Conservation (phyloP, 2,888 invertebrate species). For the Apoda limacodes region DNA sequence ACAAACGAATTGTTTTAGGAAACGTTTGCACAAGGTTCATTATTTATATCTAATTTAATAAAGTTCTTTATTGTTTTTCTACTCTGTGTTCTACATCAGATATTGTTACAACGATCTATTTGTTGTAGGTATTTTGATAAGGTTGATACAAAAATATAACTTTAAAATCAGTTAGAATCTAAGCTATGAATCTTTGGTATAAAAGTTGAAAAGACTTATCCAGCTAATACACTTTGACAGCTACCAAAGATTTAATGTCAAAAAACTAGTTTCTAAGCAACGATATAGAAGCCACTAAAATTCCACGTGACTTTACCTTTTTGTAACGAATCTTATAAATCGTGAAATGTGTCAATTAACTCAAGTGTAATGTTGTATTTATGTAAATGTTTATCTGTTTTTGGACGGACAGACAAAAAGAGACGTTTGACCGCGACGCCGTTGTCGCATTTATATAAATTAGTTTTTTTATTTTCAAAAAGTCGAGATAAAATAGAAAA, state of each 20-base stretch:
- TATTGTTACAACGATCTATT: no score
- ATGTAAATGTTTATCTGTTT: slow-evolving; percentile 55
- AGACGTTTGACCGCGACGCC: slow-evolving; percentile 35
- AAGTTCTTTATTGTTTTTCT: no score
- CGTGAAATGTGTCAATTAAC: slow-evolving; percentile 67
- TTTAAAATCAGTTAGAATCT: neutral
- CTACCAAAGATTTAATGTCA: slow-evolving; percentile 25
- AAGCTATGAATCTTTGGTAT: neutral
- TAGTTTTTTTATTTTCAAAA: slow-evolving; percentile 1
- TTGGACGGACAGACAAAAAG: slow-evolving; percentile 45
- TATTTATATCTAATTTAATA: slow-evolving; percentile 10
- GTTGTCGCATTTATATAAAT: slow-evolving; percentile 37
- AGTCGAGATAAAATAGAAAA: slow-evolving; percentile 36
- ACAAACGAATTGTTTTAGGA: no score
- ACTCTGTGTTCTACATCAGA: no score
- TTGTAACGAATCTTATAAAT: slow-evolving; percentile 52
- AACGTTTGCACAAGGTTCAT: slow-evolving; percentile 10
- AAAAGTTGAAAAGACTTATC: neutral
- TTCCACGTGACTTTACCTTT: slow-evolving; percentile 39
- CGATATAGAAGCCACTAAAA: slow-evolving; percentile 32
- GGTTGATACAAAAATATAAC: neutral
- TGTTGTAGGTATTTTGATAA: neutral
- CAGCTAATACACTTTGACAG: slow-evolving; percentile 14
- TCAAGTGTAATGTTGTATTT: slow-evolving; percentile 61
- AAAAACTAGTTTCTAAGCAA: slow-evolving; percentile 33